Percentiles rank a stretch among this genome's conserved stretches.
phyloP scores from a whole-genome alignment of 2,888 invertebrate species.

The Rambutsinella grinnellia region DNA sequence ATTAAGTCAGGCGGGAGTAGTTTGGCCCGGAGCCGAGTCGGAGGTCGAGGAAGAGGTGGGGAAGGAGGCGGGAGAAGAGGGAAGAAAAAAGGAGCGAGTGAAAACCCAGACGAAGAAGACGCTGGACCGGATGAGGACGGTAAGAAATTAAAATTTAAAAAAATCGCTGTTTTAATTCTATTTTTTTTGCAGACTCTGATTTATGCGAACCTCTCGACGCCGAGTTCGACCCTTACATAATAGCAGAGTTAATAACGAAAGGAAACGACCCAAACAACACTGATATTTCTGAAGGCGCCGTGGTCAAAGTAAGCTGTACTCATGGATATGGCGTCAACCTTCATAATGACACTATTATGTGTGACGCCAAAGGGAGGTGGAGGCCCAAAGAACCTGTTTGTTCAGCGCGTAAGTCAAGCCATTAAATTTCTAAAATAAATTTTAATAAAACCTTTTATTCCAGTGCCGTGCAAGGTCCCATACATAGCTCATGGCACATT shows the following conservation, averaged over 20 bases:
- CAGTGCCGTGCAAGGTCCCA: conserved; percentile 65
- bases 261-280: conserved; percentile 80
- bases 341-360: conserved; percentile 73
- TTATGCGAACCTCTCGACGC: conserved; percentile 1
- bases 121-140: conserved; percentile 54
- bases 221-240: conserved; percentile 75
- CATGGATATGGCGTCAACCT: conserved; percentile 84
- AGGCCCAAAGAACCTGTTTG: conserved; percentile 86
- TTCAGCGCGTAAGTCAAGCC: conserved; percentile 75
- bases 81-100: conserved; percentile 30
- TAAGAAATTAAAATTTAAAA: neutral
- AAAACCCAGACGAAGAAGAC: conserved; percentile 66
- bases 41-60: conserved; percentile 34
- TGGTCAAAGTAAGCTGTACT: conserved; percentile 82
- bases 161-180: neutral
- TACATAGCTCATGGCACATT: conserved; percentile 64
- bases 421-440: neutral
- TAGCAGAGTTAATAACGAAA: conserved; percentile 79
- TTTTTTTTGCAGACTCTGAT: neutral
- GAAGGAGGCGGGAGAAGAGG: conserved; percentile 39
- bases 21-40: conserved; percentile 31
- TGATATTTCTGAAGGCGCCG: conserved; percentile 83
- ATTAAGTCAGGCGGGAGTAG: conserved; percentile 55
- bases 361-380: conserved; percentile 79
- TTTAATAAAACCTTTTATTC: neutral